Percentiles rank a stretch among this genome's conserved stretches.
These are phyloP conservation scores for Carapus acus DNA, from an alignment of 2,797 vertebrate species.

Conservation along the genomic window DNA sequence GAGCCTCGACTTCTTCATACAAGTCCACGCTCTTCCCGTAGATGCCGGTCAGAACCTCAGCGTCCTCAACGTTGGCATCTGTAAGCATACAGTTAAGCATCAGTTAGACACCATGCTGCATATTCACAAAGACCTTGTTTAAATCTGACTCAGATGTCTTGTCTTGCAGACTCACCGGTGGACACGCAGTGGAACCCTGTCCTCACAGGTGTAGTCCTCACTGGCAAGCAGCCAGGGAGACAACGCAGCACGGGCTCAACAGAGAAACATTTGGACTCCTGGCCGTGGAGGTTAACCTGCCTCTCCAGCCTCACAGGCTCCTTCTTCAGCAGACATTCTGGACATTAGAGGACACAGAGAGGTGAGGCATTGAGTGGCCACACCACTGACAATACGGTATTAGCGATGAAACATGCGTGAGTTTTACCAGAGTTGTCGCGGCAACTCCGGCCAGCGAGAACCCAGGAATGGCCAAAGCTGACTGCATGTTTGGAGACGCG, in stretches of 20 bases:
- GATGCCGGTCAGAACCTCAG: slow-evolving; percentile 49
- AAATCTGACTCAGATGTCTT: background rate
- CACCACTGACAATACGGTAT: background rate
- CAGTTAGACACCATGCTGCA: background rate
- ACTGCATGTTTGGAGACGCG: slow-evolving; percentile 61
- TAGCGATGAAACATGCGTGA: background rate
- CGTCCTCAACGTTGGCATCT: slow-evolving; percentile 55
- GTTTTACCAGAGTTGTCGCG: slow-evolving; percentile 60
- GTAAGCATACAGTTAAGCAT: slow-evolving; percentile 25
- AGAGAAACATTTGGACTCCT: slow-evolving; percentile 71
- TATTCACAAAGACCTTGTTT: background rate
- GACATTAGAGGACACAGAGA: background rate
- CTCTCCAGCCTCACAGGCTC: slow-evolving; percentile 70
- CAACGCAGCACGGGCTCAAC: slow-evolving; percentile 72
- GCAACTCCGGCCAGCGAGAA: slow-evolving; percentile 70
- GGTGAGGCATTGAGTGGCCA: background rate
- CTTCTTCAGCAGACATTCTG: slow-evolving; percentile 66
- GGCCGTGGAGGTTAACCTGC: slow-evolving; percentile 45
- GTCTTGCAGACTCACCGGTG: slow-evolving; percentile 53
- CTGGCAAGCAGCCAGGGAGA: slow-evolving; percentile 59
- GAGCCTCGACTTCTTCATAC: slow-evolving; percentile 58
- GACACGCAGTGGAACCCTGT: slow-evolving; percentile 71
- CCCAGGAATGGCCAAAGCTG: slow-evolving; percentile 78
- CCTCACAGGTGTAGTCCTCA: slow-evolving; percentile 56
- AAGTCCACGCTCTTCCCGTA: slow-evolving; percentile 67